Base-by-base conservation (phyloP, 2,113 vertebrate species). In the Nycticebus coucang region DNA sequence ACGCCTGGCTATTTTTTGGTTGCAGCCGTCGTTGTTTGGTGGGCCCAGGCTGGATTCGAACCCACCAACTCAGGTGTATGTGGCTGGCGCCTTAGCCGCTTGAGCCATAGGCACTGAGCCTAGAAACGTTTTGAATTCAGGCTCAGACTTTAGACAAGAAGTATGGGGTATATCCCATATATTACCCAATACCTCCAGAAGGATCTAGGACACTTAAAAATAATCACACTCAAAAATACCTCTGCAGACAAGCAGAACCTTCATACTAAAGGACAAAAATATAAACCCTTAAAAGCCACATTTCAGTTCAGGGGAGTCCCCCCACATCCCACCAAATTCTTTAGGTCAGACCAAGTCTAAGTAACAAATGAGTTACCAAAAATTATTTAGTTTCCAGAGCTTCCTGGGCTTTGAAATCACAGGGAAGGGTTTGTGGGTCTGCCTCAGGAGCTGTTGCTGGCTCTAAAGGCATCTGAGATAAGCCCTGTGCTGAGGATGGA, bases 151-250 rank as follows among this genome's bases (percentile, higher is more conserved):
- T 11, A 18, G 41, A n/a, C 45, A 13, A 10, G n/a, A 91, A 81
- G 83, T 41, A 1, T 0, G 14, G 26, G 4, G 2, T 26, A 33
- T 0, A 4, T 0, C 53, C 3, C 64, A 21, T 7, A 0, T 8
- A 14, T 1, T 28, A 22, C 12, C 45, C 69, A 0, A 21, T 0
- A 10, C 2, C 7, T 69, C 59, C 19, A 18, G 72, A 69, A 33
- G 37, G 33, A 50, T 0, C 17, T 1, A 22, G 15, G 81, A 30
- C 59, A 28, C 26, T 64, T 11, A 35, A n/a, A 10, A 33, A 0
- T 5, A 24, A n/a, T 21, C 45, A 78, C 8, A 12, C 26, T 37
- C 41, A 33, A 64, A 85, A 55, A 21, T 0, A 19, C 33, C 35
- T 21, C 12, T 26, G 9, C 7, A 4, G 64, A 75, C 22, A 64